A percentile compares a stretch with the other conserved stretches of the same genome.
These are phyloP conservation scores for Cotesia congregata DNA, from an alignment of 2,888 invertebrate genomes.

Conservation along the genomic window DNA sequence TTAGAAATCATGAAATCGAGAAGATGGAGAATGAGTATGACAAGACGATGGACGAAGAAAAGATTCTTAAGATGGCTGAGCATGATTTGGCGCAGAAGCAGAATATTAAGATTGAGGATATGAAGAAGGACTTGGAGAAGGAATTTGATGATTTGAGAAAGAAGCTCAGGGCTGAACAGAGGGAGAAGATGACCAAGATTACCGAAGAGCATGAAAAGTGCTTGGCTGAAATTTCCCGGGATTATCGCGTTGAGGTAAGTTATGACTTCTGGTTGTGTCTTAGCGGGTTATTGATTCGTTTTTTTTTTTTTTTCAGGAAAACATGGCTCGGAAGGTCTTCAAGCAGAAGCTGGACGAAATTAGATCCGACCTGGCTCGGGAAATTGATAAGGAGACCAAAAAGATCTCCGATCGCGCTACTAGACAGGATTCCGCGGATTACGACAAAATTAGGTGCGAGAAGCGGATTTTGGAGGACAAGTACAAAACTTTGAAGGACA, in stretches of 20 bases:
- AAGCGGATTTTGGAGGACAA: slow-evolving; percentile 83
- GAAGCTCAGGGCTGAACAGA: slow-evolving; percentile 60
- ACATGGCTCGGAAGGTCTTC: slow-evolving; percentile 79
- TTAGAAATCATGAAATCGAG: slow-evolving; percentile 72
- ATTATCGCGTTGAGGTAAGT: slow-evolving; percentile 77
- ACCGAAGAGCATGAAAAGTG: slow-evolving; percentile 68
- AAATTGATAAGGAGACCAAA: slow-evolving; percentile 72
- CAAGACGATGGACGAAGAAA: slow-evolving; percentile 65
- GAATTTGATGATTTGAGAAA: slow-evolving; percentile 64
- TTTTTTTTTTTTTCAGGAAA: slow-evolving; percentile 74
- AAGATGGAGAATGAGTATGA: slow-evolving; percentile 73
- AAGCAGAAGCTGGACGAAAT: slow-evolving; percentile 77
- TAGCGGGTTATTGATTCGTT: background rate
- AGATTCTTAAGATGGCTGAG: slow-evolving; percentile 58
- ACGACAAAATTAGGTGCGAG: slow-evolving; percentile 79
- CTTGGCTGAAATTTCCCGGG: slow-evolving; percentile 66
- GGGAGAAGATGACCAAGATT: slow-evolving; percentile 64
- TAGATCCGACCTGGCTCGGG: slow-evolving; percentile 74
- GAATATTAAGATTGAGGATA: slow-evolving; percentile 74
- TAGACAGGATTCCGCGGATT: slow-evolving; percentile 68
- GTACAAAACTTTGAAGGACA: slow-evolving; percentile 85
- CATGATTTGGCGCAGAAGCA: slow-evolving; percentile 69
- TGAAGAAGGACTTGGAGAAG: slow-evolving; percentile 72
- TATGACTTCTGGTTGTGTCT: slow-evolving; percentile 32
- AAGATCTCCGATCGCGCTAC: slow-evolving; percentile 60